Percentiles rank a stretch among this genome's conserved stretches.
phyloP scores from a whole-genome alignment of 2,797 vertebrate species.

The Myiotriccus ornatus region DNA sequence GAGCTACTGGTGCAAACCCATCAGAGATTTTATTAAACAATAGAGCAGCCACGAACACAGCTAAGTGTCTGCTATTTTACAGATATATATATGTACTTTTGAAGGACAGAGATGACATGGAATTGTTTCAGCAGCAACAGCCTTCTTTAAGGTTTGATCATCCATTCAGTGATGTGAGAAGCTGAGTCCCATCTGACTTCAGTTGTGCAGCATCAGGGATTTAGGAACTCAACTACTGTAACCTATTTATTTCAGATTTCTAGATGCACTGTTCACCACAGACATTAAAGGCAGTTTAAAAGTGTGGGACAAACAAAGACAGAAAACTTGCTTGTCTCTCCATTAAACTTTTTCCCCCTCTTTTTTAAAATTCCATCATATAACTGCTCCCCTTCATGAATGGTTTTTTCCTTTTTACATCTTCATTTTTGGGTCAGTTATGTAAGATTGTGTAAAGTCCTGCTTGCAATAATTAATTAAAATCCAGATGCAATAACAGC shows the following conservation, averaged over 20 bases:
- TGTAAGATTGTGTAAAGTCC: neutral
- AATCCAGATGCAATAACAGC: neutral
- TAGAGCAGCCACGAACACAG: neutral
- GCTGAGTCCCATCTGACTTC: neutral
- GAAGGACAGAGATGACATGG: neutral
- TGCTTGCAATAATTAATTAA: neutral
- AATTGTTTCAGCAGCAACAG: neutral
- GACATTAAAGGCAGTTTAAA: neutral
- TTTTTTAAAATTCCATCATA: neutral
- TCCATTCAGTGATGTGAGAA: neutral
- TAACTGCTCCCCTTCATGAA: neutral
- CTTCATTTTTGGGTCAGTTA: neutral
- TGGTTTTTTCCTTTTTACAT: neutral
- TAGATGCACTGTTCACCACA: neutral
- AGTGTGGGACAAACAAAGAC: fast-evolving
- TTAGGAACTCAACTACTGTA: neutral
- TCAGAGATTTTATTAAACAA: neutral
- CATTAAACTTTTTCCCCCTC: fast-evolving
- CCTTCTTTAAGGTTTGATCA: neutral
- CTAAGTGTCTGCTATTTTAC: neutral
- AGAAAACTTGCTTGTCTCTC: neutral
- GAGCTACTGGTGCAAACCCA: neutral
- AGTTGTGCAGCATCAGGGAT: neutral
- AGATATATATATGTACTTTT: neutral
- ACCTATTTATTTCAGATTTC: constrained; percentile 12